A percentile compares a stretch with the other conserved stretches of the same genome.
Evolutionary conservation across 2,888 invertebrate genomes (phyloP).

Genomic region (Brassicogethes aeneus): DNA sequence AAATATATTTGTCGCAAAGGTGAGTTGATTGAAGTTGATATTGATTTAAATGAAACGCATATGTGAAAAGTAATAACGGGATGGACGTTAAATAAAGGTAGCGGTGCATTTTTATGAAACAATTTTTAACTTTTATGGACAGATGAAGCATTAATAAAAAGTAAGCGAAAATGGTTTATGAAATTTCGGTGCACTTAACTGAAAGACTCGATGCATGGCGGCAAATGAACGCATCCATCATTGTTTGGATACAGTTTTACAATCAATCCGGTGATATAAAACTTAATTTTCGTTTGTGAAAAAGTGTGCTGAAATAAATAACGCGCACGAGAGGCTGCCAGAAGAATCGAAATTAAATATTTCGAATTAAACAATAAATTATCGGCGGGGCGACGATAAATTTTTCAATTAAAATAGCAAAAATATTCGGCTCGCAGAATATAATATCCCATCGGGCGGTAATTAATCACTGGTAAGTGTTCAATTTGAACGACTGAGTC

Average conservation of each 20-base stretch:
- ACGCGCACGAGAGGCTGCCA: background rate
- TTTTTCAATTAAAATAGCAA: slow-evolving; percentile 21
- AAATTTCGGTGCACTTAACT: background rate
- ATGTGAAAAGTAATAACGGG: too few relatives aligned
- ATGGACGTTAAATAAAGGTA: too few relatives aligned
- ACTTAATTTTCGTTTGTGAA: background rate
- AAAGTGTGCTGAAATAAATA: background rate
- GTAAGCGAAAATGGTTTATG: background rate
- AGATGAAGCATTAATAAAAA: too few relatives aligned
- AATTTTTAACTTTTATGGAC: too few relatives aligned
- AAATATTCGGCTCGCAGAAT: slow-evolving; percentile 20
- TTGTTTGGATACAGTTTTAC: background rate
- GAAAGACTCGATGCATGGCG: background rate
- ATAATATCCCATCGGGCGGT: slow-evolving; percentile 22
- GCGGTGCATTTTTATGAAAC: too few relatives aligned
- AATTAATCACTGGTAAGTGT: slow-evolving; percentile 23
- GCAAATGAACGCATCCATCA: background rate
- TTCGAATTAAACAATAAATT: slow-evolving; percentile 17
- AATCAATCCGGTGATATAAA: background rate
- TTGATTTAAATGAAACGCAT: too few relatives aligned
- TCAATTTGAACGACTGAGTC: slow-evolving; percentile 23
- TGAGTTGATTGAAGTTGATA: too few relatives aligned
- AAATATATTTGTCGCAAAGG: too few relatives aligned
- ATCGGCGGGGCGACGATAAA: slow-evolving; percentile 14
- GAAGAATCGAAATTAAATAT: background rate